These are phyloP conservation scores for Cylindroiulus punctatus DNA, from an alignment of 2,888 invertebrate species.

Conservation along the genomic window DNA sequence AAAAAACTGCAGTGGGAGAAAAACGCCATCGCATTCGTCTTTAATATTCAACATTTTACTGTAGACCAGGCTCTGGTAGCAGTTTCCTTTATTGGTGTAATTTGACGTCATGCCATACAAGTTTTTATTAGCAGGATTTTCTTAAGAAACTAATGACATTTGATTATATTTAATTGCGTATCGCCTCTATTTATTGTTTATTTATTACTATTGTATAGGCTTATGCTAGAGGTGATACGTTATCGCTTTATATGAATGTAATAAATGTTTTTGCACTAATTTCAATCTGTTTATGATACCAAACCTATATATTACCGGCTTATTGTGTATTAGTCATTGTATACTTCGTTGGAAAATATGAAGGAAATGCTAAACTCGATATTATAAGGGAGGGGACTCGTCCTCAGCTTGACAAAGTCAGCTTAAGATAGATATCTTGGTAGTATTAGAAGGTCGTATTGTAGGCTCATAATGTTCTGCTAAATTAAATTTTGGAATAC, in stretches of 20 bases:
- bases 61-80: background rate
- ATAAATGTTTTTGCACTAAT: constrained; percentile 19
- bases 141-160: constrained; percentile 23
- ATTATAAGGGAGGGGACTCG: background rate
- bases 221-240: constrained; percentile 11
- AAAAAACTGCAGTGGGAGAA: constrained; percentile 7
- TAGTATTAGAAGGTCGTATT: too few species aligned
- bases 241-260: constrained; percentile 22
- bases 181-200: constrained; percentile 36
- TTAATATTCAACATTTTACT: background rate
- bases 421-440: too few species aligned
- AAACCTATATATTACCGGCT: background rate
- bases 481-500: background rate
- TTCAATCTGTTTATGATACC: constrained; percentile 37
- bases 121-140: constrained; percentile 31
- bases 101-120: constrained; percentile 14
- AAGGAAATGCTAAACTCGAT: background rate
- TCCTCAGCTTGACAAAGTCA: background rate
- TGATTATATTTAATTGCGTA: constrained; percentile 45
- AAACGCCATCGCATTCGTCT: background rate
- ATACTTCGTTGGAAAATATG: background rate
- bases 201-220: constrained; percentile 23
- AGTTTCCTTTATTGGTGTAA: constrained; percentile 20
- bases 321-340: background rate
- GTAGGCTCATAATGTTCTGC: too few species aligned